Evolutionary conservation across 1,140 invertebrate species (phyloP).

Genomic region (Triops longicaudatus): DNA sequence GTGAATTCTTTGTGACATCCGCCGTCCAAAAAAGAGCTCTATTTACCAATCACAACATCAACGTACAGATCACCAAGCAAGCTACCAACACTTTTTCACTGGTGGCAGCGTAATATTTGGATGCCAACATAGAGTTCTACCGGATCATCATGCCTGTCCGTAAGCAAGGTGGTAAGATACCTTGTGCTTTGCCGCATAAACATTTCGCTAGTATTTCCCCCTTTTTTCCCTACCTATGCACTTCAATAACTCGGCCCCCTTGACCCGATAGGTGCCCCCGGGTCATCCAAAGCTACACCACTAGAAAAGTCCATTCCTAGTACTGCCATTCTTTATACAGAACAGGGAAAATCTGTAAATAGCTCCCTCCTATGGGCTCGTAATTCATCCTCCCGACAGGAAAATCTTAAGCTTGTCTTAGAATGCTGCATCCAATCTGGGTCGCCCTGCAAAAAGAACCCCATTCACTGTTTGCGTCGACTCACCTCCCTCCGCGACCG

Average conservation of each 20-base stretch:
- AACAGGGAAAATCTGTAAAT: no score
- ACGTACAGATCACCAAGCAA: no score
- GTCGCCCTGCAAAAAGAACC: constrained; percentile 3
- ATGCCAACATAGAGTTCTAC: neutral
- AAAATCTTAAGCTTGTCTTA: neutral
- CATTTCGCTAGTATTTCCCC: neutral
- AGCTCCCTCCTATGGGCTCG: no score
- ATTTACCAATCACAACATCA: no score
- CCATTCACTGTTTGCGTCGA: neutral
- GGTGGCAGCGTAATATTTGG: neutral
- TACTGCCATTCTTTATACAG: no score
- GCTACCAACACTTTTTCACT: neutral
- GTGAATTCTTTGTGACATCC: no score
- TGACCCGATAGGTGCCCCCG: no score
- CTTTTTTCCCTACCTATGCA: neutral
- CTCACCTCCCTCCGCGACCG: no score
- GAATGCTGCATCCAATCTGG: neutral
- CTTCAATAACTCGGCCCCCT: neutral
- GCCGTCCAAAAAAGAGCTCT: no score
- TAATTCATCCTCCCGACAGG: no score
- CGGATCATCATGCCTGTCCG: constrained; percentile 35
- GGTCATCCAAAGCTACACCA: no score
- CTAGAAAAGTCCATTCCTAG: no score
- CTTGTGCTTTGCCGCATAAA: neutral
- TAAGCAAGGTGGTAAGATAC: constrained; percentile 37